A percentile compares a stretch with the other conserved stretches of the same genome.
These are phyloP conservation scores for Emys orbicularis DNA, from an alignment of 2,797 vertebrate genomes.

Conservation along the genomic window DNA sequence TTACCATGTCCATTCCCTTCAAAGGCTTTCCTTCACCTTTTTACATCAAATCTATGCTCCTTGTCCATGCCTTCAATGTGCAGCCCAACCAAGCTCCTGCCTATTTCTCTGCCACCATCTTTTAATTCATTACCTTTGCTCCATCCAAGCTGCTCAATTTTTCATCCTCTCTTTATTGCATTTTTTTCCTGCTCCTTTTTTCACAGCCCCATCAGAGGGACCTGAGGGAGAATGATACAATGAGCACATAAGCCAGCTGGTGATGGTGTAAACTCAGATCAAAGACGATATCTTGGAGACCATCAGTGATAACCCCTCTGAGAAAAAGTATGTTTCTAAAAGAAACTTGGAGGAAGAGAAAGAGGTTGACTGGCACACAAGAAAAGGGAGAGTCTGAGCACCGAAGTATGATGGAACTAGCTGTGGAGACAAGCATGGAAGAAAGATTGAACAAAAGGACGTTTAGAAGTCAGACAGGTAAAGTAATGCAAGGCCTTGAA, in stretches of 20 bases:
- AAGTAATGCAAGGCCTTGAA: background rate
- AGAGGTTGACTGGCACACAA: background rate
- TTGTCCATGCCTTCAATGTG: background rate
- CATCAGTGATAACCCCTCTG: background rate
- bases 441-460: conserved; percentile 5
- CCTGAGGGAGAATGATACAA: background rate
- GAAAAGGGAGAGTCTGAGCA: conserved; percentile 3
- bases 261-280: background rate
- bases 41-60: background rate
- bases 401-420: background rate
- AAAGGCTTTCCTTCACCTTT: background rate
- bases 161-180: background rate
- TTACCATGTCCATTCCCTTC: background rate
- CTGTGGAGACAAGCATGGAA: background rate
- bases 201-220: background rate
- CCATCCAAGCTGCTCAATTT: background rate
- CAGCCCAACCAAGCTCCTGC: background rate
- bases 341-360: background rate
- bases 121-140: background rate
- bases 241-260: background rate
- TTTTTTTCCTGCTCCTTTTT: background rate
- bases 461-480: background rate
- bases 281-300: background rate
- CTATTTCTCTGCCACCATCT: background rate
- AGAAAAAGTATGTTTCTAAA: background rate